Evolutionary conservation across 2,888 invertebrate genomes (phyloP).

Genomic region (Gortyna flavago): DNA sequence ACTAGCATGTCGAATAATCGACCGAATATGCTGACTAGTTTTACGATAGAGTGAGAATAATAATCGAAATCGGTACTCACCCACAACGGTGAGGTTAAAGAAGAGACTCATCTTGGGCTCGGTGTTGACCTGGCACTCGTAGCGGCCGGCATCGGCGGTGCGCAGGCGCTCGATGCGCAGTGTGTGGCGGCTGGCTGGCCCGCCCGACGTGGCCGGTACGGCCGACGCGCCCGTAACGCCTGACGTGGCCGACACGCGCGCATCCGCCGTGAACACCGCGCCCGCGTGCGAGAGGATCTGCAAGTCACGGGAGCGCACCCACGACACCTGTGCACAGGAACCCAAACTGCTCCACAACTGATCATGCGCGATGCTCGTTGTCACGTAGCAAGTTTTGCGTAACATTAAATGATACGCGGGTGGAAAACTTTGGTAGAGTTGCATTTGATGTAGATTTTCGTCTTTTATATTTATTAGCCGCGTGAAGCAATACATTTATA

Average conservation of each 20-base stretch:
- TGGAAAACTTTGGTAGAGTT: neutral
- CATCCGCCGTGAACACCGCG: conserved; percentile 92
- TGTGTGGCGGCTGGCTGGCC: conserved; percentile 85
- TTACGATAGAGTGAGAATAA: neutral
- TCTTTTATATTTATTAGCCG: neutral
- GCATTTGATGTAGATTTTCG: neutral
- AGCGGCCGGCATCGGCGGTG: conserved; percentile 91
- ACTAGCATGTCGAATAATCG: neutral
- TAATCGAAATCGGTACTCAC: conserved; percentile 78
- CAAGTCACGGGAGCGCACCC: conserved; percentile 93
- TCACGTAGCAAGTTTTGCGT: neutral
- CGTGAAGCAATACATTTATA: too few species aligned
- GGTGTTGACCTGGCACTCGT: conserved; percentile 94
- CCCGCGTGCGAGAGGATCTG: conserved; percentile 92
- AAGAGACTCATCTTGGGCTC: conserved; percentile 93
- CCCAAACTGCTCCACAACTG: neutral
- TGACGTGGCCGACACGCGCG: conserved; percentile 90
- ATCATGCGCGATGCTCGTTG: neutral
- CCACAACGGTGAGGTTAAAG: conserved; percentile 91
- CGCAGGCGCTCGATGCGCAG: conserved; percentile 91
- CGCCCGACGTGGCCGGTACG: conserved; percentile 71
- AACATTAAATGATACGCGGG: too few species aligned
- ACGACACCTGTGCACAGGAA: conserved; percentile 90
- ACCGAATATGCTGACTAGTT: neutral
- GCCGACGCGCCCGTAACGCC: conserved; percentile 75